A percentile compares a stretch with the other conserved stretches of the same genome.
These are phyloP conservation scores for Corydoras maculifer DNA, from an alignment of 2,113 vertebrate species.

Conservation along the genomic window DNA sequence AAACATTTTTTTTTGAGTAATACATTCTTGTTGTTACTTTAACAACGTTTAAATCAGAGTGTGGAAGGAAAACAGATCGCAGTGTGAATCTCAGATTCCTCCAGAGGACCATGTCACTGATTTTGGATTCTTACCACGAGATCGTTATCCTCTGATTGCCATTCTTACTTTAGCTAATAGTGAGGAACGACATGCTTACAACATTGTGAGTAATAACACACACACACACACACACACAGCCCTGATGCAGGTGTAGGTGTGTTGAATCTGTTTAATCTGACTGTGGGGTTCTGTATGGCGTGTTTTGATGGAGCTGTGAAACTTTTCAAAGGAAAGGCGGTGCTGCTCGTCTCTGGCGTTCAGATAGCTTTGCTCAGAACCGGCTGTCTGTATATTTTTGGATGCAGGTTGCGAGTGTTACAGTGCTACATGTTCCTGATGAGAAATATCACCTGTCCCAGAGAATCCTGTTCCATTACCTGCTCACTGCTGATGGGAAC, in stretches of 20 bases:
- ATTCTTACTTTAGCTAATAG: constrained; percentile 76
- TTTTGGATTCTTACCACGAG: constrained; percentile 81
- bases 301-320: too few relatives aligned
- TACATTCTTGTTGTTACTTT: constrained; percentile 53
- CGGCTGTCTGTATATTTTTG: too few relatives aligned
- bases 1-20: neutral
- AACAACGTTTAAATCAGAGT: constrained; percentile 63
- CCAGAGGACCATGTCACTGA: constrained; percentile 65
- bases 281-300: too few relatives aligned
- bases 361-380: too few relatives aligned
- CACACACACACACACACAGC: too few relatives aligned
- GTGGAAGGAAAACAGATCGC: constrained; percentile 63
- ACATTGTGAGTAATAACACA: constrained; percentile 75
- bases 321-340: too few relatives aligned
- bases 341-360: too few relatives aligned
- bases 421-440: constrained; percentile 87
- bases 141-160: constrained; percentile 79
- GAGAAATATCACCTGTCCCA: constrained; percentile 77
- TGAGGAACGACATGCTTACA: constrained; percentile 70
- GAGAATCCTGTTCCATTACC: constrained; percentile 84
- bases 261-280: too few relatives aligned
- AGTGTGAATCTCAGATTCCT: constrained; percentile 71
- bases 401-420: constrained; percentile 78
- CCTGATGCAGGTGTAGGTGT: too few relatives aligned
- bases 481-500: constrained; percentile 83